phyloP scores from a whole-genome alignment of 2,113 vertebrate species.

The Archocentrus centrarchus region DNA sequence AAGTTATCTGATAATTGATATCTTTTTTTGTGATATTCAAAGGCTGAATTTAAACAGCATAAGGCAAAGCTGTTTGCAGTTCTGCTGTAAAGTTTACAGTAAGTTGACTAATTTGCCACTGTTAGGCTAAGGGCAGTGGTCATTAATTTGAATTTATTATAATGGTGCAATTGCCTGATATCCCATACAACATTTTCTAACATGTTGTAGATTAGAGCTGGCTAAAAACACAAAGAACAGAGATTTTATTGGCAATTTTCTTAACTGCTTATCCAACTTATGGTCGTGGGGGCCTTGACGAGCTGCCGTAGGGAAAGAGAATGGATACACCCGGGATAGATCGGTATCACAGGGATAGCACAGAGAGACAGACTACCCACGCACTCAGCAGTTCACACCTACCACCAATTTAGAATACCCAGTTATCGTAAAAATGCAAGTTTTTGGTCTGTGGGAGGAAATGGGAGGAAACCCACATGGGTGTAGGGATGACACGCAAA shows the following conservation, averaged over 20 bases:
- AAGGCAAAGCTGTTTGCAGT: background rate
- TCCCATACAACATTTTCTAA: background rate
- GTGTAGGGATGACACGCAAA: fast-evolving
- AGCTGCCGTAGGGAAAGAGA: background rate
- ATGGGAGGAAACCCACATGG: background rate
- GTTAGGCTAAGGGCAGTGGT: background rate
- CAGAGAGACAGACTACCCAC: background rate
- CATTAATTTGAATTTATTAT: background rate
- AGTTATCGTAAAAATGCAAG: background rate
- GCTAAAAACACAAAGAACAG: background rate
- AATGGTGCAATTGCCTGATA: background rate
- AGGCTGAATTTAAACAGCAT: background rate
- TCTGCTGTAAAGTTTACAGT: background rate
- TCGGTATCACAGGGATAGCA: too few species aligned
- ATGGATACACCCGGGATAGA: background rate
- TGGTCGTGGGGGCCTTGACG: background rate
- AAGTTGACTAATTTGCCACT: background rate
- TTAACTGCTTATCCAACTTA: background rate
- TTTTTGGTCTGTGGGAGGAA: background rate
- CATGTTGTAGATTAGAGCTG: background rate
- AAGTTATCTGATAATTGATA: too few species aligned
- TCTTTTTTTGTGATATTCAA: background rate
- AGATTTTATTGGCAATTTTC: background rate
- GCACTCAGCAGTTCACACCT: background rate
- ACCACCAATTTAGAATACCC: fast-evolving